A percentile compares a stretch with the other conserved stretches of the same genome.
phyloP scores from a whole-genome alignment of 35 echinoderm and acorn worm genomes.

The Acanthaster planci region DNA sequence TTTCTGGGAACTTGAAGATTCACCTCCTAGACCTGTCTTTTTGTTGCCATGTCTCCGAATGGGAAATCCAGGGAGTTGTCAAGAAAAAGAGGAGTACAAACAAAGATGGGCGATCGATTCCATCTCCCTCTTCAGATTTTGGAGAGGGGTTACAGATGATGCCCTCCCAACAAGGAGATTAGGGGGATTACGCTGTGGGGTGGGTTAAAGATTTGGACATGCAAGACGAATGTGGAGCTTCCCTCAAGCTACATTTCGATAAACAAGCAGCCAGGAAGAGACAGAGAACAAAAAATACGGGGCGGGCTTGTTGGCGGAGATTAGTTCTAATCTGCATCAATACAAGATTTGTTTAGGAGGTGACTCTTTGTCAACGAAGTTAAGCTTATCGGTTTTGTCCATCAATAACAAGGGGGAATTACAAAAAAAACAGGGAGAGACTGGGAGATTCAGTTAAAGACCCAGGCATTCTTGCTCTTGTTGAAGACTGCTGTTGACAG shows the following conservation, averaged over 20 bases:
- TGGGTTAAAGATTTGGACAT: not conserved
- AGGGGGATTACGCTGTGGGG: not conserved
- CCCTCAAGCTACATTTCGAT: too few species aligned
- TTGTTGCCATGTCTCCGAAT: too few species aligned
- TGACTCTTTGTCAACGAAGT: not conserved
- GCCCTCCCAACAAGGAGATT: slow-evolving; percentile 25
- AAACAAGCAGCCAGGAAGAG: too few species aligned
- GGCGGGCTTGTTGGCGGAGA: not conserved
- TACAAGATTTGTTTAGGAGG: slow-evolving; percentile 14
- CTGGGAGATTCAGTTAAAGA: not conserved
- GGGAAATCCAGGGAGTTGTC: too few species aligned
- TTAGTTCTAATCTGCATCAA: slow-evolving; percentile 4
- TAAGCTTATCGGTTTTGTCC: slow-evolving; percentile 1
- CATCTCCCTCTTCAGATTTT: slow-evolving; percentile 8
- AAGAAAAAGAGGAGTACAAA: slow-evolving; percentile 2
- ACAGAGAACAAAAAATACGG: not conserved
- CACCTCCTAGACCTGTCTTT: too few species aligned
- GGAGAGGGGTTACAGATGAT: not conserved
- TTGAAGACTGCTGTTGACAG: not conserved
- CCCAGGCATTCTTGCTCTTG: not conserved
- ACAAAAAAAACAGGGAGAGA: not conserved
- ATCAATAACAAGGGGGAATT: not conserved
- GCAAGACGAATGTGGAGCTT: not conserved
- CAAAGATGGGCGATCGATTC: slow-evolving; percentile 10
- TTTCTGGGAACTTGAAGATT: slow-evolving; percentile 19